phyloP scores from a whole-genome alignment of 1,140 invertebrate species.

The Teleogryllus occipitalis region DNA sequence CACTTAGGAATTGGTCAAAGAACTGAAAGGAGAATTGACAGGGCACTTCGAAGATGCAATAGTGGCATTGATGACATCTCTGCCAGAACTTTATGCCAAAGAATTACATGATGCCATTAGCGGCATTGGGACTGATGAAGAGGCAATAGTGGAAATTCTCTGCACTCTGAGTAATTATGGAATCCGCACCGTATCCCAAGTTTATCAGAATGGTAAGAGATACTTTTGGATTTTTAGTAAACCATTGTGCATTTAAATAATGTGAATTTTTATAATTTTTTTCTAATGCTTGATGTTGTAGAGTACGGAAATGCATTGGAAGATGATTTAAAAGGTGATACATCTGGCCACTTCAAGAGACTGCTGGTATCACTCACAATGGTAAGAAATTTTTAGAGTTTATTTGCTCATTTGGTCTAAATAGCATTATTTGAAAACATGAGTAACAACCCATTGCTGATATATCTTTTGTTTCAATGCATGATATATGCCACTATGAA shows the following conservation, averaged over 20 bases:
- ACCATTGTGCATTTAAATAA: neutral
- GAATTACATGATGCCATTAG: conserved; percentile 47
- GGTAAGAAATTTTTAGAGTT: conserved; percentile 41
- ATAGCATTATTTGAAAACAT: too few species aligned
- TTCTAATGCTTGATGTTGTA: neutral
- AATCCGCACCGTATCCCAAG: conserved; percentile 38
- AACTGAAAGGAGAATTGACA: conserved; percentile 48
- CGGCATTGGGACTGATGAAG: conserved; percentile 44
- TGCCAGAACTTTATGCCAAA: conserved; percentile 45
- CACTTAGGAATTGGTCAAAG: conserved; percentile 43
- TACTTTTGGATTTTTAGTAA: neutral
- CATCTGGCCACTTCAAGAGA: conserved; percentile 78
- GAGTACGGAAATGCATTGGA: conserved; percentile 51
- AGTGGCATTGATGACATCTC: conserved; percentile 46
- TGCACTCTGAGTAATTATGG: conserved; percentile 46
- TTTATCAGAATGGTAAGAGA: conserved; percentile 43
- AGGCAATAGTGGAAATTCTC: conserved; percentile 48
- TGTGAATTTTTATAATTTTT: neutral
- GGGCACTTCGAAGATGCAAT: conserved; percentile 52
- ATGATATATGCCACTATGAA: too few species aligned
- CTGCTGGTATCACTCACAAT: conserved; percentile 65
- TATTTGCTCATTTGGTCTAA: too few species aligned
- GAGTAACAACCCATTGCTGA: too few species aligned
- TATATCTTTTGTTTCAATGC: too few species aligned
- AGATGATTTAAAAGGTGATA: conserved; percentile 72